These are phyloP conservation scores for Marronus borbonicus DNA, from an alignment of 2,888 invertebrate species.

Conservation along the genomic window DNA sequence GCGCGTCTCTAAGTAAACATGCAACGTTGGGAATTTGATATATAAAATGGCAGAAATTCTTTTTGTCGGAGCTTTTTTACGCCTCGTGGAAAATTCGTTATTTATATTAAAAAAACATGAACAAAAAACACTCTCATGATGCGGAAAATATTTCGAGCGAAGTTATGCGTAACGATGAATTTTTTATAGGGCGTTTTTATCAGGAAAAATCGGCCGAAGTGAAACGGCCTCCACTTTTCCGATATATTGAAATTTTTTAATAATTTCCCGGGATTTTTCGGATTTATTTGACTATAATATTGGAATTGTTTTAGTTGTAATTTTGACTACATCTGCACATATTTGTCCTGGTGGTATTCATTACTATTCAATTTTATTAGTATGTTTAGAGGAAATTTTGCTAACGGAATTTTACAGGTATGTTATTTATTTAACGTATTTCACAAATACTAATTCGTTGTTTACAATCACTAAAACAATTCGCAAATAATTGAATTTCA, in stretches of 20 bases:
- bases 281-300: background rate
- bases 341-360: background rate
- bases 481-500: too few species aligned
- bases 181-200: constrained; percentile 18
- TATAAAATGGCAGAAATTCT: constrained; percentile 31
- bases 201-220: background rate
- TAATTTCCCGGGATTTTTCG: background rate
- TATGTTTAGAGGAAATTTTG: too few species aligned
- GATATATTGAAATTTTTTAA: constrained; percentile 11
- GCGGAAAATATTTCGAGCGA: constrained; percentile 22
- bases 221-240: background rate
- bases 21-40: constrained; percentile 38
- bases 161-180: constrained; percentile 24
- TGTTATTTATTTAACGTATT: too few species aligned
- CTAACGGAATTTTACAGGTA: too few species aligned
- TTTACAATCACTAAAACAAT: too few species aligned
- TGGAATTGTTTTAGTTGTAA: background rate
- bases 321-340: background rate
- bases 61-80: constrained; percentile 1
- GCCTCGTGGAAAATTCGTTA: constrained; percentile 6
- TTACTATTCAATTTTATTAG: background rate
- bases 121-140: background rate
- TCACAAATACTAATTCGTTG: too few species aligned
- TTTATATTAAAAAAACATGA: constrained; percentile 37
- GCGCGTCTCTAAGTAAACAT: constrained; percentile 36